Evolutionary conservation across 2,113 vertebrate species (phyloP), one percentile per base, ranked within the genome.

Genomic region (Suncus etruscus): DNA sequence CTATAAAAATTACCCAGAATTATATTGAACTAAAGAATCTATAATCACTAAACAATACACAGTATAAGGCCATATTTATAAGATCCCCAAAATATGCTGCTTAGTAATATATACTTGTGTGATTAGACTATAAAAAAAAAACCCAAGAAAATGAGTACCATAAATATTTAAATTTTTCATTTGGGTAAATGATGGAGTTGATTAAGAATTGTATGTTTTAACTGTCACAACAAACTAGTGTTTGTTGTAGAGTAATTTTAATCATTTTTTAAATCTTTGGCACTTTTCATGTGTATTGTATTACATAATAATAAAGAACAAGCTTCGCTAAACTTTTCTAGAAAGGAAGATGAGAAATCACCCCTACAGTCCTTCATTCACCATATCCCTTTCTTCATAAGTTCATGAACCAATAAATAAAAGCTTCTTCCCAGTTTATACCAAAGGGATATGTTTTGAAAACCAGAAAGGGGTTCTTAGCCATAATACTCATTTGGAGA

Each of bases 371-470:
- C 81, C 11, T 1, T 9, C 11, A 54, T 5, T 63, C 45, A 82
- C 15, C 31, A 63, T 48, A 79, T 6, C 6, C 18, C 0, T 78
- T 74, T 18, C 29, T 73, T 90, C 31, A 82, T 70, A 47, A 86
- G 76, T 5, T 76, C 11, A 39, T 68, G 66, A 75, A 31, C 81
- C n/a, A 80, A 32, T 69, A 51, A 51, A 68, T n/a, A 63, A 39
- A 39, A n/a, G 81, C 27, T 81, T 91, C 3, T 8, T 8, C 32
- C 54, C 4, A 68, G 54, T 78, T 63, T 78, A 54, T 92, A 61
- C 68, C 48, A 58, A 77, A 81, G 24, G 68, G 66, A 58, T 75
- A n/a, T 47, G 61, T 69, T 91, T 79, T 78, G 50, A 89, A 89
- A 65, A 54, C 54, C 66, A 91, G 72, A 25, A 81, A 68, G 15